Evolutionary conservation across 2,888 invertebrate genomes (phyloP), one percentile per base, ranked within the genome.

Genomic region (Ophonus ardosiacus): DNA sequence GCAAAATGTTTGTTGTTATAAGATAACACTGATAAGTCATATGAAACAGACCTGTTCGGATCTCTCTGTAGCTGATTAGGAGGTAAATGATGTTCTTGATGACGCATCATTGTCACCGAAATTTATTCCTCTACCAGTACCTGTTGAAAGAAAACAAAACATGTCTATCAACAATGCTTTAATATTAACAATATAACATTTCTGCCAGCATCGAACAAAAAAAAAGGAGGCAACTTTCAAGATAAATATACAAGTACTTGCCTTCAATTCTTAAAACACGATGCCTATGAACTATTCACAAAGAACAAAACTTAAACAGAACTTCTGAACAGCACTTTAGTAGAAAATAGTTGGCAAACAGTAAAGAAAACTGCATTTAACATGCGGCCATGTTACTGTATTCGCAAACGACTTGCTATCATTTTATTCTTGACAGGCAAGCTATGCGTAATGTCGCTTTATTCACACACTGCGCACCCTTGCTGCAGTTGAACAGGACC

Each of bases 371-470:
- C 93, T 90, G 92, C 93, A 93, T 94, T 94, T 95, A 95, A 95
- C 95, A 95, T 95, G 96, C 96, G 95, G 96, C 96, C 96, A 96
- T 96, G 95, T 95, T 96, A 95, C 92, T 90, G 89, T 89, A 85
- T 82, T 85, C 81, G 74, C 81, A 81, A 81, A 76, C 76, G 76
- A 81, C 79, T 85, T 85, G 81, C 85, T 76, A 85, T 85, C 79
- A 85, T 85, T 85, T 85, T 80, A 80, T 71, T 80, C 80, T 57
- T 85, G 85, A 85, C 80, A 80, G 80, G 80, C 56, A 85, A 68
- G 65, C 81, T 63, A 81, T 81, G 81, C 81, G 81, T 63, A 80
- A 57, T 78, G 31, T 6, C 78, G 78, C 31, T 78, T 78, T 78
- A 21, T 80, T 40, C 61, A 13, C n/a, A 61, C 17, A 40, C 80